Percentiles rank a stretch among this genome's conserved stretches.
phyloP scores from a whole-genome alignment of 2,888 invertebrate genomes.

The Archips crataeganus region DNA sequence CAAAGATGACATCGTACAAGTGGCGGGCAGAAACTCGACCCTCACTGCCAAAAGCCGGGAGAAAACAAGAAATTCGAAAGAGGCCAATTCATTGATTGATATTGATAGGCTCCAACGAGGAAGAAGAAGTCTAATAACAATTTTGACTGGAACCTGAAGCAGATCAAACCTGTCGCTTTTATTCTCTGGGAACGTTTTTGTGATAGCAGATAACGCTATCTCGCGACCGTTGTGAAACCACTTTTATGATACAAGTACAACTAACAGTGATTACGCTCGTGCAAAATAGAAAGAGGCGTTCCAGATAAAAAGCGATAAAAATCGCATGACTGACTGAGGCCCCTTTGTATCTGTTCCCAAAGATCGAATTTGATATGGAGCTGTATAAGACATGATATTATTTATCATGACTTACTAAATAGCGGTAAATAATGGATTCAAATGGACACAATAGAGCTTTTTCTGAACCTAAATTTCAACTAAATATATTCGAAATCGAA shows the following conservation, averaged over 20 bases:
- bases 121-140: neutral
- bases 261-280: slow-evolving; percentile 23
- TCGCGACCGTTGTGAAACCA: slow-evolving; percentile 31
- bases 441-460: neutral
- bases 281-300: slow-evolving; percentile 34
- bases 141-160: slow-evolving; percentile 8
- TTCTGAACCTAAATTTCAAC: neutral
- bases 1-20: too few species aligned
- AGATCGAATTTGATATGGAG: slow-evolving; percentile 13
- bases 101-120: too few species aligned
- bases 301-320: slow-evolving; percentile 35
- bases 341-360: slow-evolving; percentile 15
- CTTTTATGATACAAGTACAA: slow-evolving; percentile 21
- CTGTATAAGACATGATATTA: neutral
- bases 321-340: slow-evolving; percentile 27
- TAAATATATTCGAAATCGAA: too few species aligned
- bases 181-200: slow-evolving; percentile 27
- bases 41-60: too few species aligned
- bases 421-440: neutral
- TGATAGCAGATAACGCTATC: slow-evolving; percentile 33
- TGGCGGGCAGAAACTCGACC: too few species aligned
- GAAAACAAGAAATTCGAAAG: too few species aligned
- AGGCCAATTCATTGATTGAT: too few species aligned
- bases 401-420: neutral
- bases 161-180: slow-evolving; percentile 13